Evolutionary conservation across 2,113 vertebrate genomes (phyloP).

Genomic region (Daubentonia madagascariensis): DNA sequence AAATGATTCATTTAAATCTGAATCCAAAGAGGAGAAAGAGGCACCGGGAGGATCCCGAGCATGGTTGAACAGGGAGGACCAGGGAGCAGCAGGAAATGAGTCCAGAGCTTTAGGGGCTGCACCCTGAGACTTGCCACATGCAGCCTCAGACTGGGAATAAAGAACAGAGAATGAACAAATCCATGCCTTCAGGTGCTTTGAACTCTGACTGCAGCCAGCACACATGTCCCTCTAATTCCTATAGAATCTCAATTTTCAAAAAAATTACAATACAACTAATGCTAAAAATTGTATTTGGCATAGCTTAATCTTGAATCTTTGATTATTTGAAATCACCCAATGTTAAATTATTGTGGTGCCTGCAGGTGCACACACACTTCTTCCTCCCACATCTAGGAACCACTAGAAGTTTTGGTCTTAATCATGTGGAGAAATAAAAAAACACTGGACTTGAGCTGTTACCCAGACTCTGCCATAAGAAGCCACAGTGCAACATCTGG

Average conservation of each 20-base stretch:
- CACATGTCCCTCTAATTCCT: background rate
- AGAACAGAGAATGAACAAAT: background rate
- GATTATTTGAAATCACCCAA: background rate
- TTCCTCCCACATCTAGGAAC: background rate
- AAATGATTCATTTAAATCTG: slow-evolving; percentile 47
- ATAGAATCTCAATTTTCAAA: background rate
- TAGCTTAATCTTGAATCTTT: background rate
- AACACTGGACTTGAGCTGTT: background rate
- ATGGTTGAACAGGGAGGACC: background rate
- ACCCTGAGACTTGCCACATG: accelerated
- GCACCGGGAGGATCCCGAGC: background rate
- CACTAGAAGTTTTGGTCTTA: background rate
- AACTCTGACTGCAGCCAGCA: background rate
- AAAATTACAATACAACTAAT: background rate
- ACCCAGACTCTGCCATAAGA: background rate
- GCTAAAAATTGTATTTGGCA: background rate
- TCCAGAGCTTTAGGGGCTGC: background rate
- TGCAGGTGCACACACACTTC: background rate
- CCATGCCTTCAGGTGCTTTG: background rate
- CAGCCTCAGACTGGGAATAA: background rate
- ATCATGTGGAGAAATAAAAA: background rate
- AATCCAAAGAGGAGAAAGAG: background rate
- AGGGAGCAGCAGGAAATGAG: background rate
- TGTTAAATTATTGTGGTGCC: background rate
- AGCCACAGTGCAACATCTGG: background rate